phyloP scores from a whole-genome alignment of 2,797 vertebrate species.

The Ibycter americanus region DNA sequence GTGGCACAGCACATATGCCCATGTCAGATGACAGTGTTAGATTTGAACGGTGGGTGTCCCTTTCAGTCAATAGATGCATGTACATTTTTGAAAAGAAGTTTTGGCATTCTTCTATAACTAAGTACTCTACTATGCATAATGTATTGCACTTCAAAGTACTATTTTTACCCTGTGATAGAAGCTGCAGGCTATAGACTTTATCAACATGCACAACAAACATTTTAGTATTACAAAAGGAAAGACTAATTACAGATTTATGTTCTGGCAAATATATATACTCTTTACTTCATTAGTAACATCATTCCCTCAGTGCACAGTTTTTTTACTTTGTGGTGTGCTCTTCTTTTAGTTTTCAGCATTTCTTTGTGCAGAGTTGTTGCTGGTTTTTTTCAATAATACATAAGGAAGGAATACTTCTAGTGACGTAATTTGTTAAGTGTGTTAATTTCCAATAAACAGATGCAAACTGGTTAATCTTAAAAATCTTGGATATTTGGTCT shows the following conservation, averaged over 20 bases:
- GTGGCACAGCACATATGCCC: accelerated
- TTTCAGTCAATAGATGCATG: background rate
- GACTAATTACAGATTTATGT: constrained; percentile 61
- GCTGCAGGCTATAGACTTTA: constrained; percentile 53
- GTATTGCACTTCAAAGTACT: constrained; percentile 18
- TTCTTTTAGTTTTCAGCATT: background rate
- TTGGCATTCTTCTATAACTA: background rate
- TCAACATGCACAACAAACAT: background rate
- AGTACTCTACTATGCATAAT: background rate
- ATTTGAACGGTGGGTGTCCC: background rate
- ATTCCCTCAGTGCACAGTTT: background rate
- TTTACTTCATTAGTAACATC: background rate
- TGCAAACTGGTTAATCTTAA: background rate
- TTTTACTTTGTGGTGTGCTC: background rate
- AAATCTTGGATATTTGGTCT: background rate
- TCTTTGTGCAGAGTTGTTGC: background rate
- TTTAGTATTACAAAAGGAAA: constrained; percentile 48
- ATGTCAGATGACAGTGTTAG: background rate
- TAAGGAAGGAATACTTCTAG: background rate
- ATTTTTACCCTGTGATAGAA: background rate
- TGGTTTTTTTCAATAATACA: background rate
- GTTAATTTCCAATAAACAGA: background rate
- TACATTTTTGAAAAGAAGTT: background rate
- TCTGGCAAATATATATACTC: background rate
- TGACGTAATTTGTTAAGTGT: background rate